phyloP scores from a whole-genome alignment of 2,113 vertebrate species.

The Enhydra lutris region DNA sequence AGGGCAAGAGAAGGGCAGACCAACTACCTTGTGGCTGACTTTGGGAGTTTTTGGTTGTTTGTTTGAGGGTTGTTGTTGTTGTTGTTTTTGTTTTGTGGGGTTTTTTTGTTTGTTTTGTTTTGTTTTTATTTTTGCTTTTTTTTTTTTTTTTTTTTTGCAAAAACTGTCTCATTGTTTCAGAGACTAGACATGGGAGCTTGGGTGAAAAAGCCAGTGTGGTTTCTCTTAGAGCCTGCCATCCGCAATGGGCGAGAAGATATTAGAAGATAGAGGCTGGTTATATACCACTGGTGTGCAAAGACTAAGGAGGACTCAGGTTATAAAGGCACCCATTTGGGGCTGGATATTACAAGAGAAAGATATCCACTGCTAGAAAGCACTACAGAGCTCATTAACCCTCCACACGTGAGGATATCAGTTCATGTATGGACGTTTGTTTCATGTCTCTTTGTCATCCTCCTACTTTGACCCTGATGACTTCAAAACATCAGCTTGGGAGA shows the following conservation, averaged over 20 bases:
- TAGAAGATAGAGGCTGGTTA: neutral
- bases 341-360: neutral
- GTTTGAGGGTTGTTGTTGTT: neutral
- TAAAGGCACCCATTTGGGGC: neutral
- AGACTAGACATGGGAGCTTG: neutral
- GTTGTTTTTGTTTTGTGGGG: neutral
- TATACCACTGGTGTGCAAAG: neutral
- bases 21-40: neutral
- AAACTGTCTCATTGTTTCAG: neutral
- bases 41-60: neutral
- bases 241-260: neutral
- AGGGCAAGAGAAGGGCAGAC: neutral
- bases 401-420: neutral
- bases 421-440: neutral
- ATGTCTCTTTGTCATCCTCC: neutral
- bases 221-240: neutral
- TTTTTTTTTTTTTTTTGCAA: neutral
- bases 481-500: neutral
- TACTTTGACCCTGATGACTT: neutral
- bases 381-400: neutral
- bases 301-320: neutral
- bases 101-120: too few relatives aligned
- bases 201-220: neutral
- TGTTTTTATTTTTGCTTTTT: neutral
- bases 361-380: neutral